Evolutionary conservation across 2,797 vertebrate genomes (phyloP), one percentile per base, ranked within the genome.

Genomic region (Brachyrhaphis roseni): DNA sequence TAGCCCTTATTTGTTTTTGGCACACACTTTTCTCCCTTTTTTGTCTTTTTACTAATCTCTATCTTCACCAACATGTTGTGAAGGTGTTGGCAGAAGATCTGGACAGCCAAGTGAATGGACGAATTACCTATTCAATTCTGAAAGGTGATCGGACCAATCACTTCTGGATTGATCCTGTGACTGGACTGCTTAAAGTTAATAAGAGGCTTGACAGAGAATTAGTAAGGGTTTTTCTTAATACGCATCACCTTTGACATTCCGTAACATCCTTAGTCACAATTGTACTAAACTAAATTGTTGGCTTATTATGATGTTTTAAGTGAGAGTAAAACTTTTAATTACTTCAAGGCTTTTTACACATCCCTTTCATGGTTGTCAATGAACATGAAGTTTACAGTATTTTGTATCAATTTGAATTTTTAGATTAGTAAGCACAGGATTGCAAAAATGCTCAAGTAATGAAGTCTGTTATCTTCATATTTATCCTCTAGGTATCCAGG

Each of bases 41-140:
- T 2, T 31, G 1, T 28, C 5, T 3, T 59, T 75, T 73, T 64
- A 8, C 2, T 57, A 34, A 16, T 16, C 0, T 68, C 36, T n/a
- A 0, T 79, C 75, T 68, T 6, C 18, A 18, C 53, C 7, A 2
- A 3, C 57, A 0, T 81, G n/a, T 74, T 73, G 16, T 84, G 75
- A 82, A 99, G 98, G 95, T 99, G 51, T 91, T 96, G 90, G 98
- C 98, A 10, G 98, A 99, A 77, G 98, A 99, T 90, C 94, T 96
- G 11, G 98, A 99, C 87, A 98, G 98, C 80, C 97, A 98, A 89
- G 97, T 95, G 23, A 98, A 99, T 45, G 98, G 96, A 76, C 94
- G 90, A 76, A 97, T 99, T 91, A 97, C 94, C 85, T 99, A 98
- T 68, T 92, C 97, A 0, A 97, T 99, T 83, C 93, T 96, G 90